A percentile compares a stretch with the other conserved stretches of the same genome.
These are phyloP conservation scores for Amiota minor DNA, from an alignment of 2,888 invertebrate genomes.

Conservation along the genomic window DNA sequence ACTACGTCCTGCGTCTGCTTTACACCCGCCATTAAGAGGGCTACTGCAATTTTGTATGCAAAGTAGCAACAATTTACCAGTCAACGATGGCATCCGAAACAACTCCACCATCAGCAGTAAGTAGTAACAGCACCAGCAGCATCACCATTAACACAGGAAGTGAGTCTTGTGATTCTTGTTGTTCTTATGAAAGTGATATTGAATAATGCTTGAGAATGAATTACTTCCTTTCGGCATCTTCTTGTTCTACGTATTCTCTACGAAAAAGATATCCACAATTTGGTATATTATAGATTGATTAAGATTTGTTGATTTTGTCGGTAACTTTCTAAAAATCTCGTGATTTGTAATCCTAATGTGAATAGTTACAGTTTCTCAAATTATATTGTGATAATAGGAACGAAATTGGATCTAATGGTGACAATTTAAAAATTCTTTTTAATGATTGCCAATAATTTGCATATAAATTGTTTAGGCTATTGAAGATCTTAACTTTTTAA, in stretches of 20 bases:
- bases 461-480: no score
- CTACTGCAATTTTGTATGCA: conserved; percentile 57
- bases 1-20: background rate
- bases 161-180: conserved; percentile 19
- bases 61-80: conserved; percentile 63
- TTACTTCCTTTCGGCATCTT: conserved; percentile 57
- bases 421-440: no score
- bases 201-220: conserved; percentile 66
- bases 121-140: conserved; percentile 26
- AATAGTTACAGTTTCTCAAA: no score
- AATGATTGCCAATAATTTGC: no score
- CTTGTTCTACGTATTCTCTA: background rate
- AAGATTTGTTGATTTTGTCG: background rate
- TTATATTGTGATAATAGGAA: no score
- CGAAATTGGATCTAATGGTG: no score
- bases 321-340: background rate
- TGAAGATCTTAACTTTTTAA: no score
- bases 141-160: conserved; percentile 52
- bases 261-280: no score
- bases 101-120: conserved; percentile 25
- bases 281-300: background rate
- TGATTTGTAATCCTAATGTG: no score
- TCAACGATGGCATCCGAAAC: conserved; percentile 38
- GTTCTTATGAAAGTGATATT: conserved; percentile 63
- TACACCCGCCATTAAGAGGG: conserved; percentile 15